Evolutionary conservation across 2,888 invertebrate genomes (phyloP).

Genomic region (Pterostichus niger): DNA sequence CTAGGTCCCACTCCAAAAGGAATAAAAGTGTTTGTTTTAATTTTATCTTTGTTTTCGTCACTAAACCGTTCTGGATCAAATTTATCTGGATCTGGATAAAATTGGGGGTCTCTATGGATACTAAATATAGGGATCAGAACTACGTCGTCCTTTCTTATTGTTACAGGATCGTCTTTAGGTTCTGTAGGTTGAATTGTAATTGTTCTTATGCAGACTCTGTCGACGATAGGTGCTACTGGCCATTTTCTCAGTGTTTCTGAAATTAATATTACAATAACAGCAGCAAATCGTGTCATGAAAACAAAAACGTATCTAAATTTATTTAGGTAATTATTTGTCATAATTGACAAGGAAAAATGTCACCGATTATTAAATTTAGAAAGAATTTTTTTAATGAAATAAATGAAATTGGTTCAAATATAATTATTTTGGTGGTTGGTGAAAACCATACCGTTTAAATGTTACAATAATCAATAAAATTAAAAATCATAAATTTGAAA

Average conservation of each 20-base stretch:
- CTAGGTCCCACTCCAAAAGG: slow-evolving; percentile 44
- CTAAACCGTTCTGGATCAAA: slow-evolving; percentile 40
- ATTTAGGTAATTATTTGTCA: no score
- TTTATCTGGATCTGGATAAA: slow-evolving; percentile 35
- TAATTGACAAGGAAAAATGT: no score
- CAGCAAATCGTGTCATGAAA: no score
- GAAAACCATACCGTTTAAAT: no score
- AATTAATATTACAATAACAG: no score
- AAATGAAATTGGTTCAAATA: no score
- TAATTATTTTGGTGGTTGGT: no score
- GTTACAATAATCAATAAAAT: no score
- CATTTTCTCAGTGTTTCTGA: slow-evolving; percentile 72
- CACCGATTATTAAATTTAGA: no score
- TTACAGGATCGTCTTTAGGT: slow-evolving; percentile 50
- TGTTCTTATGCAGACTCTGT: slow-evolving; percentile 1
- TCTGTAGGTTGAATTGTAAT: neutral
- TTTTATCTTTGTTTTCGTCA: slow-evolving; percentile 25
- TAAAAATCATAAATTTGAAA: no score
- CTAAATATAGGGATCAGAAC: slow-evolving; percentile 4
- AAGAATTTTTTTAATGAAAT: no score
- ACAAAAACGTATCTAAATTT: no score
- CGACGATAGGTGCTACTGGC: slow-evolving; percentile 69
- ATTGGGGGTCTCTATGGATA: slow-evolving; percentile 29
- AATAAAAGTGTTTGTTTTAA: slow-evolving; percentile 11
- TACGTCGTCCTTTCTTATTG: slow-evolving; percentile 61